phyloP scores from a whole-genome alignment of 2,797 vertebrate genomes.

The Sphenodon punctatus region DNA sequence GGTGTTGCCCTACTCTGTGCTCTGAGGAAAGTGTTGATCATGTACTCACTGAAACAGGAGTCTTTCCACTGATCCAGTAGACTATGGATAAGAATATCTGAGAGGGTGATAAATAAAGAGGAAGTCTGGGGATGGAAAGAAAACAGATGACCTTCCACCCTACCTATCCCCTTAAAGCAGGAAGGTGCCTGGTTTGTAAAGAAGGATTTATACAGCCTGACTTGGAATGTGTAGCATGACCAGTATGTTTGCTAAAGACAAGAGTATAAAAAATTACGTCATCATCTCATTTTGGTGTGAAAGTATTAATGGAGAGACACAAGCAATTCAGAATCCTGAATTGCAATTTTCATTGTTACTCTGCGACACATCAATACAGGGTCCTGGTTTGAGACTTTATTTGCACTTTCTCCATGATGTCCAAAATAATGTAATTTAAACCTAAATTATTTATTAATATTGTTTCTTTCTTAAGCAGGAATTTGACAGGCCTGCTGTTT shows the following conservation, averaged over 20 bases:
- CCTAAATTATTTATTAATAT: slow-evolving; percentile 54
- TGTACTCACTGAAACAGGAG: too few species aligned
- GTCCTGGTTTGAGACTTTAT: background rate
- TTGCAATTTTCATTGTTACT: background rate
- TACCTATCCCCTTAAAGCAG: background rate
- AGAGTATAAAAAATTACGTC: background rate
- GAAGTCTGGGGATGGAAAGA: slow-evolving; percentile 40
- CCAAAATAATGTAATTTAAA: background rate
- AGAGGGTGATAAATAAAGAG: slow-evolving; percentile 45
- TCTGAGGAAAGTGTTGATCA: too few species aligned
- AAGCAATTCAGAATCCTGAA: background rate
- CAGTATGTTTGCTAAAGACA: background rate
- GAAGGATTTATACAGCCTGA: slow-evolving; percentile 3
- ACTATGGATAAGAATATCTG: slow-evolving; percentile 50
- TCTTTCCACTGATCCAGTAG: too few species aligned
- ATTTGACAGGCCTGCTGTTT: slow-evolving; percentile 34
- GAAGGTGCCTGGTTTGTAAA: slow-evolving; percentile 9
- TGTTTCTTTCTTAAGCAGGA: slow-evolving; percentile 52
- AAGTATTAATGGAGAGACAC: background rate
- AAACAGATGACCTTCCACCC: slow-evolving; percentile 7
- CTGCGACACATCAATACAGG: background rate
- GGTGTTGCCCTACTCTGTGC: too few species aligned
- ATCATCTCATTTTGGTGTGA: background rate
- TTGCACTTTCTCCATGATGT: background rate
- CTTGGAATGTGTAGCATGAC: background rate